A percentile compares a stretch with the other conserved stretches of the same genome.
Evolutionary conservation across 2,888 invertebrate species (phyloP).

Genomic region (Caenorhabditis angaria): DNA sequence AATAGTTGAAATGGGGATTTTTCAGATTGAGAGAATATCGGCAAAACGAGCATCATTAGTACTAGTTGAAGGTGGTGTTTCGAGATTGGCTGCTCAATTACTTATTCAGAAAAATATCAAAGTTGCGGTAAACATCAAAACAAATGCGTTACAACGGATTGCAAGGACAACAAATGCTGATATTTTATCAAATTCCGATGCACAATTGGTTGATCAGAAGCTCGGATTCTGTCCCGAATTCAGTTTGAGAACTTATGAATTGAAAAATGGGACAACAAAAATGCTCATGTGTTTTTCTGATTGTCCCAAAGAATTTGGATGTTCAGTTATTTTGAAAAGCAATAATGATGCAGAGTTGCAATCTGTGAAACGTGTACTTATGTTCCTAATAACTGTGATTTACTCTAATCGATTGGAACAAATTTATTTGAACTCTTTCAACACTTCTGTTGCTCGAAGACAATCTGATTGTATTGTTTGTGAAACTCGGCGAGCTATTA

Average conservation of each 20-base stretch:
- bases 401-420: constrained; percentile 93
- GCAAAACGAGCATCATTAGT: constrained; percentile 86
- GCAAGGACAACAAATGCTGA: constrained; percentile 85
- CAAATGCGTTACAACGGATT: constrained; percentile 81
- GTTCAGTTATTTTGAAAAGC: constrained; percentile 88
- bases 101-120: constrained; percentile 76
- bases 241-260: constrained; percentile 48
- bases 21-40: constrained; percentile 63
- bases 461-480: constrained; percentile 53
- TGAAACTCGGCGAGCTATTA: constrained; percentile 45
- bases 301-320: constrained; percentile 85
- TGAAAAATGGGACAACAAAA: constrained; percentile 76
- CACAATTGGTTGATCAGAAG: constrained; percentile 66
- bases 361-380: constrained; percentile 63
- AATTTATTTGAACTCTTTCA: constrained; percentile 79
- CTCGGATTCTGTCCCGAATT: constrained; percentile 74
- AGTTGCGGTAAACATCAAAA: constrained; percentile 48
- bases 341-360: constrained; percentile 75
- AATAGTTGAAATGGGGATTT: constrained; percentile 12
- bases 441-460: constrained; percentile 47
- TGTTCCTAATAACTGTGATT: constrained; percentile 80
- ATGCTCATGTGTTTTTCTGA: constrained; percentile 81
- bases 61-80: constrained; percentile 86
- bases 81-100: constrained; percentile 85
- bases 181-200: constrained; percentile 77